Evolutionary conservation across 2,888 invertebrate genomes (phyloP).

Genomic region (Epistrophella euchroma): DNA sequence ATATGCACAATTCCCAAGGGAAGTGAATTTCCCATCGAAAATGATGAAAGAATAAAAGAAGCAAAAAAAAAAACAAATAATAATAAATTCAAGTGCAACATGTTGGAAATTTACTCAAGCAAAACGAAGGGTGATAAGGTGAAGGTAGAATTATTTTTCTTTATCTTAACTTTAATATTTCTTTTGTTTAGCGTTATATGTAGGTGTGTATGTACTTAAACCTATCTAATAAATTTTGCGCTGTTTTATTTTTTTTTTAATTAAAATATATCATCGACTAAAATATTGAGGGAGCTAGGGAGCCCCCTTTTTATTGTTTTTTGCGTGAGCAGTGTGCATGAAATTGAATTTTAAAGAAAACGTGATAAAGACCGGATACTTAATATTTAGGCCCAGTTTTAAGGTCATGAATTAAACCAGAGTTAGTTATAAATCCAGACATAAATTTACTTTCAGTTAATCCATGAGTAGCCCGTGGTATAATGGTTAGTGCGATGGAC

Average conservation of each 20-base stretch:
- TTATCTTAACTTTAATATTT: constrained; percentile 12
- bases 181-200: constrained; percentile 4
- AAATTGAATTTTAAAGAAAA: constrained; percentile 26
- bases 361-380: not conserved
- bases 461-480: too few relatives aligned
- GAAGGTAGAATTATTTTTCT: constrained; percentile 24
- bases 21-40: constrained; percentile 47
- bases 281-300: not conserved
- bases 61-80: not conserved
- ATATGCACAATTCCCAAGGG: constrained; percentile 68
- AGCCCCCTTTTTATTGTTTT: not conserved
- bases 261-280: not conserved
- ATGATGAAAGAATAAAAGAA: constrained; percentile 35
- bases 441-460: too few relatives aligned
- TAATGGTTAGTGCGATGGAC: too few relatives aligned
- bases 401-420: too few relatives aligned
- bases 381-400: too few relatives aligned
- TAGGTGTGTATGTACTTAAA: too few relatives aligned
- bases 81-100: constrained; percentile 41
- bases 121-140: constrained; percentile 58
- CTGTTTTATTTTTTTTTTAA: constrained; percentile 3
- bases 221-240: constrained; percentile 23
- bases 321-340: constrained; percentile 33
- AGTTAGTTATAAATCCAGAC: too few relatives aligned
- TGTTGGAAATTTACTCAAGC: constrained; percentile 51